A percentile compares a stretch with the other conserved stretches of the same genome.
Conservation (phyloP, 2,113 vertebrate genomes). For the Hippocampus barbouri region DNA sequence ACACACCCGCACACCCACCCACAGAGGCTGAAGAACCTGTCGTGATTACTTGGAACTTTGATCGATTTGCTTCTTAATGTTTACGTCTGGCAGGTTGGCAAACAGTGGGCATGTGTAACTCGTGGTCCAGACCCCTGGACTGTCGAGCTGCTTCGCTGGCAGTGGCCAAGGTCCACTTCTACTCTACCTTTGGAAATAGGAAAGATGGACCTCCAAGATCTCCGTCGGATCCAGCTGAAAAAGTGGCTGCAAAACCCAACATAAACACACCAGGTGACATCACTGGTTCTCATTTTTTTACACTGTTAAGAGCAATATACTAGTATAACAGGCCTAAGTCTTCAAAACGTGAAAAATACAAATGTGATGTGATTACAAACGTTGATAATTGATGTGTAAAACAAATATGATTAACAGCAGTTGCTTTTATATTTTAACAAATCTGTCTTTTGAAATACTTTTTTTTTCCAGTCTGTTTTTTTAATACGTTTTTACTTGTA, state of each 20-base stretch:
- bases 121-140: conserved; percentile 68
- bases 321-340: too few relatives aligned
- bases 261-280: conserved; percentile 43
- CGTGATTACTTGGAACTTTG: background rate
- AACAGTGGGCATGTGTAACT: conserved; percentile 61
- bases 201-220: conserved; percentile 63
- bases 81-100: conserved; percentile 77
- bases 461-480: background rate
- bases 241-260: conserved; percentile 28
- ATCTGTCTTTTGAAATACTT: background rate
- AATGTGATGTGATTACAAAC: background rate
- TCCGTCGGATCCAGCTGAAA: conserved; percentile 30
- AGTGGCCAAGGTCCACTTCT: conserved; percentile 77
- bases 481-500: background rate
- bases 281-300: background rate
- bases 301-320: background rate
- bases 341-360: background rate
- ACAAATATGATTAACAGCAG: background rate
- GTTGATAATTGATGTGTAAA: background rate
- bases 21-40: background rate
- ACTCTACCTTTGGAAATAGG: conserved; percentile 71
- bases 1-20: background rate
- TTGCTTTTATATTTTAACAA: background rate
- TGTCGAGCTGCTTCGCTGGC: conserved; percentile 64
- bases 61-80: background rate